Conservation (phyloP, 2,797 vertebrate species). For the Phrynocephalus guinanensis region DNA sequence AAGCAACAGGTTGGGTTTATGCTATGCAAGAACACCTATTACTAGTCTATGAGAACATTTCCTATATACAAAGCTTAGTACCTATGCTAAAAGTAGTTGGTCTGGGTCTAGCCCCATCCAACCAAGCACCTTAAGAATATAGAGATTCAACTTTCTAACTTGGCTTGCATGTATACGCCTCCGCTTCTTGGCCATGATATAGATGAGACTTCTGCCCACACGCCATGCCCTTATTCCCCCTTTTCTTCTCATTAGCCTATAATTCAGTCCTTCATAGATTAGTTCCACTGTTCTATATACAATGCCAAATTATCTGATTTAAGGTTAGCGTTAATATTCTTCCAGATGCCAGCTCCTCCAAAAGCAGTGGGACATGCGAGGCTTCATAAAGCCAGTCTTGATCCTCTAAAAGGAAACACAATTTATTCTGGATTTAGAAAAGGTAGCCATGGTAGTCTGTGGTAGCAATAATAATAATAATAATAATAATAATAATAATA, state of each 20-base stretch:
- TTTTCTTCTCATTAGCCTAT: neutral
- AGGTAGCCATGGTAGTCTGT: too few relatives aligned
- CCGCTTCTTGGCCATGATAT: neutral
- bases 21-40: constrained; percentile 8
- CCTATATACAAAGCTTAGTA: neutral
- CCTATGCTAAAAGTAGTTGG: neutral
- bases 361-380: too few relatives aligned
- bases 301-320: too few relatives aligned
- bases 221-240: neutral
- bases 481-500: too few relatives aligned
- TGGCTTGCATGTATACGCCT: too few relatives aligned
- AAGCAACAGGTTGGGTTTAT: constrained; percentile 31
- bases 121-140: neutral
- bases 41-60: constrained; percentile 1
- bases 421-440: too few relatives aligned
- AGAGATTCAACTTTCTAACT: neutral
- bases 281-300: neutral
- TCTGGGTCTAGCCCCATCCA: neutral
- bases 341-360: too few relatives aligned
- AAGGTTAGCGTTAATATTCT: too few relatives aligned
- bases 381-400: too few relatives aligned
- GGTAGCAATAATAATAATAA: too few relatives aligned
- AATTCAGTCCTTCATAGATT: neutral
- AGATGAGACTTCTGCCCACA: neutral
- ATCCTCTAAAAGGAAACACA: too few relatives aligned